Evolutionary conservation across 2,888 invertebrate genomes (phyloP), one percentile per base, ranked within the genome.

Genomic region (Crioceris asparagi): DNA sequence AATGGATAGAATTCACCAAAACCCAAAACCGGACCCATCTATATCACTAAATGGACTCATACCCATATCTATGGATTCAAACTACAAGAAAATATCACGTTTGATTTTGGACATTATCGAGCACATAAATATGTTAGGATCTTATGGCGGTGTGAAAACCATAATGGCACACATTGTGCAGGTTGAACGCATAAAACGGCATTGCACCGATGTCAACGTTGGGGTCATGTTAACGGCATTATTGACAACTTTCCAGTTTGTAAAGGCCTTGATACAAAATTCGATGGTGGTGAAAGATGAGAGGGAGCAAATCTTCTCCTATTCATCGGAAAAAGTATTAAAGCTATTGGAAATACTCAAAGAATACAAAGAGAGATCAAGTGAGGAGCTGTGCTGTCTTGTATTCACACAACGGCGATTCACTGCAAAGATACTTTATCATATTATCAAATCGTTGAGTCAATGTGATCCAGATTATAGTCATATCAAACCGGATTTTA

Each of bases 341-440:
- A 56, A 69, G 23, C 58, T 91, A 19, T 57, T 88, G 2, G 60
- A 69, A 1, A 65, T 79, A 41, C 57, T 91, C 6, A 68, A 70
- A 37, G 65, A 69, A 23, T 78, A 72, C 50, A 72, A 69, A 66
- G 67, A 1, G 32, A 53, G 11, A 5, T 53, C 55, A 0, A 51
- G 60, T 57, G 67, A 72, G 48, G 65, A 69, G 4, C 60, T 84
- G 7, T 80, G 77, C 34, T 76, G 74, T 1, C 72, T 88, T 12
- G 70, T 88, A 41, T 86, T 88, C 59, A 79, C 82, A 0, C 65
- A 77, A 50, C 69, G 79, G 46, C 68, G 87, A 32, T 79, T 81
- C 48, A 80, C 83, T 0, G 83, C 87, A 0, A 83, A 83, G 62
- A 69, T 83, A 5, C 52, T 92, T 1, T 83, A 71, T 55, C 77